A percentile compares a stretch with the other conserved stretches of the same genome.
Conservation (phyloP, 2,113 vertebrate species). For the Cyanocitta stelleri region DNA sequence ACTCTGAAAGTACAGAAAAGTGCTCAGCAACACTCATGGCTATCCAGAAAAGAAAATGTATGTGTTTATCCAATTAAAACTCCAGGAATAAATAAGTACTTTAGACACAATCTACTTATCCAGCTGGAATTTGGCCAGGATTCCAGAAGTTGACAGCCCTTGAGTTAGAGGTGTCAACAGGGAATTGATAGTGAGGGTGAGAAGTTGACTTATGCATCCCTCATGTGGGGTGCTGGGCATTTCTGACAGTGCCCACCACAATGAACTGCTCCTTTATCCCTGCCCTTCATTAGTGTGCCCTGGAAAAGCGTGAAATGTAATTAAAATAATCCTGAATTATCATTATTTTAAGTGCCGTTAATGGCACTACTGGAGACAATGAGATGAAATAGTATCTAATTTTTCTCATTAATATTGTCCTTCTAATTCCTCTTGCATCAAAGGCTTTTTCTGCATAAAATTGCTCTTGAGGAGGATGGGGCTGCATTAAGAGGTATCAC, state of each 20-base stretch:
- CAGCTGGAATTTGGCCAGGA: neutral
- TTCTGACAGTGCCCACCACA: neutral
- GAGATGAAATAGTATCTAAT: slow-evolving; percentile 20
- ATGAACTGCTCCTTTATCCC: neutral
- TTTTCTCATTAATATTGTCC: slow-evolving; percentile 15
- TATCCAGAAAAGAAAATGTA: neutral
- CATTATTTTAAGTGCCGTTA: neutral
- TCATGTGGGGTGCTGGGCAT: neutral
- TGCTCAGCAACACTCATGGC: neutral
- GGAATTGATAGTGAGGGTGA: neutral
- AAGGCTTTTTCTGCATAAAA: neutral
- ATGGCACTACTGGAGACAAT: slow-evolving; percentile 14
- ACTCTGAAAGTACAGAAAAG: neutral
- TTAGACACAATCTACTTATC: neutral
- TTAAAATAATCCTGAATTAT: slow-evolving; percentile 30
- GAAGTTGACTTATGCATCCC: neutral
- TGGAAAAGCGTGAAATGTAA: neutral
- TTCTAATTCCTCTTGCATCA: slow-evolving; percentile 12
- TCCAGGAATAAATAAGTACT: neutral
- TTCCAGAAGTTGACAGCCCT: neutral
- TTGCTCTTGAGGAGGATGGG: neutral
- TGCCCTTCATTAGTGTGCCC: neutral
- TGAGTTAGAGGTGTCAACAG: neutral
- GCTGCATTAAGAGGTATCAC: neutral
- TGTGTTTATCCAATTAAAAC: neutral